Base-by-base conservation (phyloP, 1,140 invertebrate species). In the Ctenoplectra terminalis region DNA sequence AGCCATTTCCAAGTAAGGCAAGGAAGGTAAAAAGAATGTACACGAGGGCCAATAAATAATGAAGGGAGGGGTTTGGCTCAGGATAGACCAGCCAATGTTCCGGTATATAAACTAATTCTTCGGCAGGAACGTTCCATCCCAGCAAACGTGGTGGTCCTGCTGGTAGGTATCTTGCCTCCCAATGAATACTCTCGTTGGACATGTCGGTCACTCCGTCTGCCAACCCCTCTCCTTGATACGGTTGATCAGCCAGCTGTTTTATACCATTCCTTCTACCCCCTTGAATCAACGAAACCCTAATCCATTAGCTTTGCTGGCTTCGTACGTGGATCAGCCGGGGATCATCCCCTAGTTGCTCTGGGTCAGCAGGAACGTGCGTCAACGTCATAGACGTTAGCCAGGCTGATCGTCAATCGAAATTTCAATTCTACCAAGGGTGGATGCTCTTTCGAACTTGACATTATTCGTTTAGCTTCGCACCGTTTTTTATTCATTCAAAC, bases 1-100 rank as follows among this genome's bases (percentile, higher is more conserved):
- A 94, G 46, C 97, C 97, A 92, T 99, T 99, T 81, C 98, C 98
- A 4, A 96, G 90, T 2, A 98, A 93, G 6, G 97, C 95, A 34
- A 96, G 95, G 54, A 97, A 95, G 26, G 97, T 97, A 78, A 98
- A 97, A 63, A 96, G 94, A 40, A 96, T 95, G 89, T 98, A 99
- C 83, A 97, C 93, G 72, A 98, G 94, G 1, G 96, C 98, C 3
- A 98, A 93, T 37, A 97, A 94, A 87, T 98, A 97, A 92, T 98
- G 97, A 86, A 97, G 95, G 72, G 96, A 95, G 63, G 97, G 96
- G 54, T 97, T 96, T 6, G 97, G 97, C 89, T 97, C 97, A 40
- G 96, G 95, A 91, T 96, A 98, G 23, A 94, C 93, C 54, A 97
- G 95, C 97, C 97, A 98, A 91, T 98, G 97, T 87, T 97, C 96